Evolutionary conservation across 2,113 vertebrate genomes (phyloP), one percentile per base, ranked within the genome.

Genomic region (Cottus gobio): DNA sequence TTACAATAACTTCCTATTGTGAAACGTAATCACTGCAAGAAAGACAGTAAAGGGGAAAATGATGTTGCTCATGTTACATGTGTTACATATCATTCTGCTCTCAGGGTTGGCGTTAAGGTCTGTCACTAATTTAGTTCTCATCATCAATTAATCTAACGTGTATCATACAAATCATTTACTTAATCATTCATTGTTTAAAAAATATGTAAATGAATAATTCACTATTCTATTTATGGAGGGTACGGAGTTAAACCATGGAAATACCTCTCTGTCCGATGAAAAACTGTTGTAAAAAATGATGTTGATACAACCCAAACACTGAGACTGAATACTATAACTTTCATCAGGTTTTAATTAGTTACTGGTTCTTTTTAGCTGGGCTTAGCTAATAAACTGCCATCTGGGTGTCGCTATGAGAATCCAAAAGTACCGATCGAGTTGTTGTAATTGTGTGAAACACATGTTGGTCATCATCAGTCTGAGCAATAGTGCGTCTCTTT

Each of bases 381-480:
- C 20, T 7, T 50, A 50, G 2, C 20, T 50, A 50, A 48, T 22
- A 50, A 50, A 50, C 44, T 46, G 15, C 1, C 44, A 46, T 18
- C 15, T 46, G 15, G 22, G 4, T 13, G 10, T 6, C 24, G n/a
- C 18, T 10, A 26, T 56, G 12, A 54, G 22, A 46, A 36, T 26
- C 20, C 39, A 37, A 7, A 15, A n/a, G 18, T 31, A 63, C 16
- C 2, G 1, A 30, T 60, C 2, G 52, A 8, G 20, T 60, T 22
- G 18, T 75, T 69, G 58, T 37, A 22, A 24, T 44, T 30, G 50
- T 4, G n/a, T 26, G 67, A 74, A 54, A 13, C 31, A 22, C 16
- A 22, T 36, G 48, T 60, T 37, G 71, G 50, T 30, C 16, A 20
- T 34, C 52, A 48, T 77, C 61, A 58, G 39, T 54, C 30, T 66